Percentiles rank a stretch among this genome's conserved stretches.
Evolutionary conservation across 2,888 invertebrate species (phyloP).

Genomic region (Caenorhabditis sp.): DNA sequence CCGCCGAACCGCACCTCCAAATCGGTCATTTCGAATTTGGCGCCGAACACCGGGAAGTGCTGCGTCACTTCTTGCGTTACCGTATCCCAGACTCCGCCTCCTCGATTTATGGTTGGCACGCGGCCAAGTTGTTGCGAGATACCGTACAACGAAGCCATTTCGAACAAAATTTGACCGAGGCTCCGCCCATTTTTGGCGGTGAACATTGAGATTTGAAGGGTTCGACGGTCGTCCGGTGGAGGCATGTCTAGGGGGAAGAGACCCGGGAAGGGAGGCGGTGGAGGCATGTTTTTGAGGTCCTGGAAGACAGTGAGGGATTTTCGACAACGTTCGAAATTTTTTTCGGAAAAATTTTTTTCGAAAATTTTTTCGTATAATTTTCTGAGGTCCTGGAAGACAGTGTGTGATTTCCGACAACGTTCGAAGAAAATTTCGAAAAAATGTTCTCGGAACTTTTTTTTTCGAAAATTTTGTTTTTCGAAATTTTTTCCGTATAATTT

Average conservation of each 20-base stretch:
- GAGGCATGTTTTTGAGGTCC: slow-evolving; percentile 40
- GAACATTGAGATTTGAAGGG: slow-evolving; percentile 47
- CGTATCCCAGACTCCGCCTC: slow-evolving; percentile 17
- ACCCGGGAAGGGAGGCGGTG: slow-evolving; percentile 10
- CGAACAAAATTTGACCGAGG: slow-evolving; percentile 42
- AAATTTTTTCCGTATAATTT: no score
- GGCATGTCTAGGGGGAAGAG: slow-evolving; percentile 17
- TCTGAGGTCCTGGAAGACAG: no score
- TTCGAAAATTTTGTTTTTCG: no score
- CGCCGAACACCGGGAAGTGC: slow-evolving; percentile 36
- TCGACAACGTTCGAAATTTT: no score
- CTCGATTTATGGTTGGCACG: slow-evolving; percentile 35
- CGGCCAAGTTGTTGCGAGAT: slow-evolving; percentile 25
- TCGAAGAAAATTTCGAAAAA: no score
- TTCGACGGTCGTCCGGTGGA: slow-evolving; percentile 32
- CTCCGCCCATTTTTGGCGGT: slow-evolving; percentile 31
- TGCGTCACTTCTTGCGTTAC: slow-evolving; percentile 4
- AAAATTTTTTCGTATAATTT: no score
- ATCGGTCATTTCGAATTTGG: slow-evolving; percentile 18
- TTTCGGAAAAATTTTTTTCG: no score
- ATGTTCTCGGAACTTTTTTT: no score
- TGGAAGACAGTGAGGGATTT: no score
- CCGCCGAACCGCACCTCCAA: slow-evolving; percentile 5
- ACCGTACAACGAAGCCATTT: slow-evolving; percentile 33
- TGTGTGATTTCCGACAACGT: no score